Evolutionary conservation across 2,113 vertebrate genomes (phyloP).

Genomic region (Xyliphius kryptos): DNA sequence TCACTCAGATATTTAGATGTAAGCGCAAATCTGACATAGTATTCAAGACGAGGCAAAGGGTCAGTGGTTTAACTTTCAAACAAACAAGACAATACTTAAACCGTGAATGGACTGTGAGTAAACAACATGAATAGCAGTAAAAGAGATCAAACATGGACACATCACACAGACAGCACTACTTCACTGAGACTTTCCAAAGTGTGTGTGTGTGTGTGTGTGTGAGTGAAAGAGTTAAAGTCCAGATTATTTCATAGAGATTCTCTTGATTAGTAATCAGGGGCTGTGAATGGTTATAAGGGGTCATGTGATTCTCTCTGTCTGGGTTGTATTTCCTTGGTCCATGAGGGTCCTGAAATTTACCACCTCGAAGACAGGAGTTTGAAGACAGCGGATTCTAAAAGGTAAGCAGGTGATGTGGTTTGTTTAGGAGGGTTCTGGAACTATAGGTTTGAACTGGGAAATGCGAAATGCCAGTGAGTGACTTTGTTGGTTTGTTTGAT

Average conservation of each 20-base stretch:
- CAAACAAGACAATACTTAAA: neutral
- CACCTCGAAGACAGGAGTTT: neutral
- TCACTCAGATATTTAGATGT: neutral
- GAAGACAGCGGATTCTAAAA: no score
- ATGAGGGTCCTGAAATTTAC: neutral
- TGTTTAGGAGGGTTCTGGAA: no score
- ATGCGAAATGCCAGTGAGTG: no score
- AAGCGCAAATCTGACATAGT: neutral
- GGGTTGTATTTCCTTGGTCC: neutral
- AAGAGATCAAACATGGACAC: slow-evolving; percentile 6
- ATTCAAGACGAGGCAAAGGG: neutral
- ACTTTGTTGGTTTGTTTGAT: no score
- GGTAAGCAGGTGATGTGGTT: no score
- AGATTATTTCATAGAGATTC: neutral
- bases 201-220: slow-evolving; percentile 1
- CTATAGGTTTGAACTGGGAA: no score
- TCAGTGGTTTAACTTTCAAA: neutral
- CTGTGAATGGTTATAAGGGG: neutral
- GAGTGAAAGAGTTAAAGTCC: no score
- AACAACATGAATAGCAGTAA: neutral
- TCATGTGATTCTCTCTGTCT: neutral
- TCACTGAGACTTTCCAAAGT: neutral
- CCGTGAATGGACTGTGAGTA: neutral
- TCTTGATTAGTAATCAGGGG: neutral
- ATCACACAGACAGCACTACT: neutral